phyloP scores from a whole-genome alignment of 2,113 vertebrate genomes.

The Bos javanicus region DNA sequence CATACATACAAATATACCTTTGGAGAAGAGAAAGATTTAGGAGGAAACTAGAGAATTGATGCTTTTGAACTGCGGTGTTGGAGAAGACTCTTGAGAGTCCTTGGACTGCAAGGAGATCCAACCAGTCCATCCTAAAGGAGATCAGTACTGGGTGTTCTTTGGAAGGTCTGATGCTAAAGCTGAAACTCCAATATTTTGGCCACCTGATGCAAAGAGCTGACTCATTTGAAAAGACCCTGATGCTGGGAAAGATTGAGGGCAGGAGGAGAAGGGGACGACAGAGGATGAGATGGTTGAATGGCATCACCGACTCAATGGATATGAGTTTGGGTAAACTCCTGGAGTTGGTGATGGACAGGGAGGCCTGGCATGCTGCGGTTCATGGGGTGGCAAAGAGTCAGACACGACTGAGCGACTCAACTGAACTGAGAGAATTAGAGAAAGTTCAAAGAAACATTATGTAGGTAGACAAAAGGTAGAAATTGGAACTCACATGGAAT shows the following conservation, averaged over 20 bases:
- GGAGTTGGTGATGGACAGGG: background rate
- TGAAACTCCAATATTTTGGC: background rate
- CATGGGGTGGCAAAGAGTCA: fast-evolving
- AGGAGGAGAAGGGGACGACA: fast-evolving
- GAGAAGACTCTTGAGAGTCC: background rate
- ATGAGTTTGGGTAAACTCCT: background rate
- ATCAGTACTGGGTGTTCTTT: background rate
- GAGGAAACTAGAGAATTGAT: background rate
- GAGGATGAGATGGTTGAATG: background rate
- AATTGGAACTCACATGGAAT: background rate
- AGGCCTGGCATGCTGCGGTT: background rate
- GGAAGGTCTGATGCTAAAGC: background rate
- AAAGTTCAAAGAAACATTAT: background rate
- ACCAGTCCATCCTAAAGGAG: background rate
- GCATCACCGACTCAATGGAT: background rate
- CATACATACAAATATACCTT: background rate
- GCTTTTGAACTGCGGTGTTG: background rate
- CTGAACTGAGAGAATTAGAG: background rate
- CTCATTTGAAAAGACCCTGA: background rate
- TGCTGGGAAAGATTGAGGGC: background rate
- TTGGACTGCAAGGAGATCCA: background rate
- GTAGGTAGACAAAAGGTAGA: background rate
- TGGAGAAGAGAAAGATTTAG: background rate
- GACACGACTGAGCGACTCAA: background rate
- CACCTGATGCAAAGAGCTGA: background rate